phyloP scores from a whole-genome alignment of 1,140 invertebrate species.

The Macrobrachium rosenbergii region DNA sequence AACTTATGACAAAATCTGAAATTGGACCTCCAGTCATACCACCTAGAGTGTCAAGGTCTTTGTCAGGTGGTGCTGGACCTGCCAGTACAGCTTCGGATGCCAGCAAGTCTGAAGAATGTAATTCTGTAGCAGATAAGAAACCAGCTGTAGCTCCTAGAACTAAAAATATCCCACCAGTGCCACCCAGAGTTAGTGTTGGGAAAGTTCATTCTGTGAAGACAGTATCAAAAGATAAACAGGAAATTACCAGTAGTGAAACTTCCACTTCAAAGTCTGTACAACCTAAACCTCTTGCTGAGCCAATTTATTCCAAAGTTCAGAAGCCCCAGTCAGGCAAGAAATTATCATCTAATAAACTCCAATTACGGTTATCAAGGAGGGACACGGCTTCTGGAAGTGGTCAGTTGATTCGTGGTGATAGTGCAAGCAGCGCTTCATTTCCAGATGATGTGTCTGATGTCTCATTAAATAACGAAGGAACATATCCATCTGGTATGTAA shows the following conservation, averaged over 20 bases:
- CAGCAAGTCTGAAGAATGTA: background rate
- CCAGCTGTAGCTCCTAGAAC: slow-evolving; percentile 29
- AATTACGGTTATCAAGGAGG: background rate
- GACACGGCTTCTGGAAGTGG: background rate
- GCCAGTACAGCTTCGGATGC: background rate
- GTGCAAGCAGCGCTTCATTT: slow-evolving; percentile 32
- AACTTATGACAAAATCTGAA: background rate
- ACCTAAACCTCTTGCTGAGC: slow-evolving; percentile 7
- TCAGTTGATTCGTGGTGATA: background rate
- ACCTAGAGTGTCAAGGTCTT: background rate
- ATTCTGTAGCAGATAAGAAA: background rate
- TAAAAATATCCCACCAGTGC: slow-evolving; percentile 7
- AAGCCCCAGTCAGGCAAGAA: slow-evolving; percentile 14
- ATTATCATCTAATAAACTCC: background rate
- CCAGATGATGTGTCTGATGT: slow-evolving; percentile 50
- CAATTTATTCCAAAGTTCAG: slow-evolving; percentile 44
- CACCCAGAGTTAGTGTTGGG: slow-evolving; percentile 30
- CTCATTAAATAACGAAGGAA: slow-evolving; percentile 33
- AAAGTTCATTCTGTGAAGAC: slow-evolving; percentile 28
- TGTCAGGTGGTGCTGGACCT: background rate
- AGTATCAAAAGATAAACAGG: background rate
- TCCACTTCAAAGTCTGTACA: background rate
- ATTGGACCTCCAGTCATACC: background rate
- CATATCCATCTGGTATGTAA: slow-evolving; percentile 38
- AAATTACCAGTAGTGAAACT: background rate